Percentiles rank a stretch among this genome's conserved stretches.
These are phyloP conservation scores for Theretra japonica DNA, from an alignment of 2,888 invertebrate genomes.

Conservation along the genomic window DNA sequence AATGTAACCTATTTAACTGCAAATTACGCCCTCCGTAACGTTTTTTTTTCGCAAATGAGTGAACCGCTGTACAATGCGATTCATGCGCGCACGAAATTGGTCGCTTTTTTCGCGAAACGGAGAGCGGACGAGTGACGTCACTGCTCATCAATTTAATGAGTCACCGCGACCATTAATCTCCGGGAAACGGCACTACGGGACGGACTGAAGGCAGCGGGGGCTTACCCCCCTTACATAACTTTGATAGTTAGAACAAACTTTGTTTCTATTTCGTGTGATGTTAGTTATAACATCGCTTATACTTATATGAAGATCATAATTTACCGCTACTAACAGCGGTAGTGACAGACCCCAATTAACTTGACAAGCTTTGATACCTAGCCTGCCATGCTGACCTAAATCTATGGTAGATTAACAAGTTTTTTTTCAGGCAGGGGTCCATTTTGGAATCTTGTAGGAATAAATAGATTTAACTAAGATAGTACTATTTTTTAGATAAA, in stretches of 20 bases:
- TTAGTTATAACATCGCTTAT: too few species aligned
- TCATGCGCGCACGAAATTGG: conserved; percentile 13
- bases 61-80: conserved; percentile 4
- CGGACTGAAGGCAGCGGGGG: conserved; percentile 4
- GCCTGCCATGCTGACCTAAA: too few species aligned
- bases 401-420: too few species aligned
- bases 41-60: conserved; percentile 33
- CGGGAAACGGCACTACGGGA: conserved; percentile 37
- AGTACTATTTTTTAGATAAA: too few species aligned
- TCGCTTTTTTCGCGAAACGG: conserved; percentile 17
- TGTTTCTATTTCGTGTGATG: neutral
- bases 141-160: conserved; percentile 56
- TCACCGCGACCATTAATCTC: conserved; percentile 50
- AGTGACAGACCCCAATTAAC: too few species aligned
- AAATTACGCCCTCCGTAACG: neutral
- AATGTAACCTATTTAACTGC: neutral
- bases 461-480: too few species aligned
- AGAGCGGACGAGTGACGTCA: conserved; percentile 38
- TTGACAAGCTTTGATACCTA: too few species aligned
- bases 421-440: too few species aligned
- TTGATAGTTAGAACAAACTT: neutral
- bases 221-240: neutral
- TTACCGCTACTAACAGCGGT: too few species aligned
- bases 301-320: too few species aligned
- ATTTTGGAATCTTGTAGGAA: too few species aligned